Evolutionary conservation across 2,888 invertebrate species (phyloP).

Genomic region (Zaprionus lineosus): DNA sequence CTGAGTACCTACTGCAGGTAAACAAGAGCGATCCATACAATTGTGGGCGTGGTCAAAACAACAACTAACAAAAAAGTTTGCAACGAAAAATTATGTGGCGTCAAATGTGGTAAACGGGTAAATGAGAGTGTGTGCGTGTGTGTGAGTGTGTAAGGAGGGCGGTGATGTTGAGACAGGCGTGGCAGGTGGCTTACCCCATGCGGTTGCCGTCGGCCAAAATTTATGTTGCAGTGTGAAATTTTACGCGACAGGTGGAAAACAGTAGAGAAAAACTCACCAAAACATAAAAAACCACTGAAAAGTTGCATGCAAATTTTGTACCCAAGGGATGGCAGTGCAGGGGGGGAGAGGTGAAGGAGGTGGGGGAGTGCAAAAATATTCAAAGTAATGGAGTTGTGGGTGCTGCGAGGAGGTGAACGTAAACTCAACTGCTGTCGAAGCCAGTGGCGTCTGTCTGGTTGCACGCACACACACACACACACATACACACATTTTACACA

Average conservation of each 20-base stretch:
- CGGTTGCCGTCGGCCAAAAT: slow-evolving; percentile 70
- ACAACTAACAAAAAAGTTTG: slow-evolving; percentile 70
- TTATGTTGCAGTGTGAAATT: slow-evolving; percentile 76
- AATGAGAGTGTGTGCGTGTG: slow-evolving; percentile 28
- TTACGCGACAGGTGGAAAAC: slow-evolving; percentile 75
- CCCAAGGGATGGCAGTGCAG: too few species aligned
- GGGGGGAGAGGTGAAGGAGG: too few species aligned
- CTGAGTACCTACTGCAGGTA: slow-evolving; percentile 38
- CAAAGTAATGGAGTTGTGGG: not conserved
- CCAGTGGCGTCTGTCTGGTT: slow-evolving; percentile 11
- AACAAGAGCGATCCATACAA: slow-evolving; percentile 31
- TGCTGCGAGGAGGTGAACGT: not conserved
- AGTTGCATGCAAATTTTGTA: slow-evolving; percentile 60
- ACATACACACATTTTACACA: too few species aligned
- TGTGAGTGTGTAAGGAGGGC: not conserved
- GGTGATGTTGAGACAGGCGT: slow-evolving; percentile 11
- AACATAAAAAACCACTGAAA: slow-evolving; percentile 38
- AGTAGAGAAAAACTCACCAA: slow-evolving; percentile 19
- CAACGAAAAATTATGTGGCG: slow-evolving; percentile 74
- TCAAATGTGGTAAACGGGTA: slow-evolving; percentile 75
- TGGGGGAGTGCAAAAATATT: not conserved
- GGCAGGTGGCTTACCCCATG: slow-evolving; percentile 59
- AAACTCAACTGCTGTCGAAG: not conserved
- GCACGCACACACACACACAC: too few species aligned
- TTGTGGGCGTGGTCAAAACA: slow-evolving; percentile 45